These are phyloP conservation scores for Petrosia ficiformis DNA, from an alignment of 37 sponge, comb jelly and placozoan species.

Conservation along the genomic window DNA sequence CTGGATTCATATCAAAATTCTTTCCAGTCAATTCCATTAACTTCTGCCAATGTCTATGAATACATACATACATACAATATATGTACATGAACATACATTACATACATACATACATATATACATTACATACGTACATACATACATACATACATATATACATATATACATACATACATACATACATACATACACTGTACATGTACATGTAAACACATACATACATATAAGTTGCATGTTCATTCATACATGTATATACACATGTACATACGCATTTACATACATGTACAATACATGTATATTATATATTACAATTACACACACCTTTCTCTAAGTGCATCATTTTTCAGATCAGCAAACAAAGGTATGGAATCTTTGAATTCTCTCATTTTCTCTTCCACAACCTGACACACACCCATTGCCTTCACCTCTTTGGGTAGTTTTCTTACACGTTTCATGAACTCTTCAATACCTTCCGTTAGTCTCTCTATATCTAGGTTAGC, in stretches of 20 bases:
- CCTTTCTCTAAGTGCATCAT: slow-evolving; percentile 94
- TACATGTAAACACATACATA: too few relatives aligned
- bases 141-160: not conserved
- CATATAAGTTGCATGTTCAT: not conserved
- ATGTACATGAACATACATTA: too few relatives aligned
- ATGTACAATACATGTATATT: too few relatives aligned
- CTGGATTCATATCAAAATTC: slow-evolving; percentile 99
- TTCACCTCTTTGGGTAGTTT: slow-evolving; percentile 95
- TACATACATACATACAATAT: too few relatives aligned
- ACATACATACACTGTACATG: too few relatives aligned
- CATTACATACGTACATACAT: too few relatives aligned
- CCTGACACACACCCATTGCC: slow-evolving; percentile 80
- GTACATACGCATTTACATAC: too few relatives aligned
- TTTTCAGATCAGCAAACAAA: slow-evolving; percentile 95
- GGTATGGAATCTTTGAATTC: slow-evolving; percentile 98
- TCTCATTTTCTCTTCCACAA: slow-evolving; percentile 95
- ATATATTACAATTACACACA: not conserved
- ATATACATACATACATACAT: not conserved
- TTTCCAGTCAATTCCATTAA: slow-evolving; percentile 93
- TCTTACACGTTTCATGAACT: slow-evolving; percentile 75
- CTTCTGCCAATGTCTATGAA: slow-evolving; percentile 97
- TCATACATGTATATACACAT: too few relatives aligned
- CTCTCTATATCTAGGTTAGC: slow-evolving; percentile 91
- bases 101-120: too few relatives aligned
- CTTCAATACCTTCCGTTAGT: slow-evolving; percentile 93